Conservation (phyloP, 2,797 vertebrate species). For the Onychomys torridus region DNA sequence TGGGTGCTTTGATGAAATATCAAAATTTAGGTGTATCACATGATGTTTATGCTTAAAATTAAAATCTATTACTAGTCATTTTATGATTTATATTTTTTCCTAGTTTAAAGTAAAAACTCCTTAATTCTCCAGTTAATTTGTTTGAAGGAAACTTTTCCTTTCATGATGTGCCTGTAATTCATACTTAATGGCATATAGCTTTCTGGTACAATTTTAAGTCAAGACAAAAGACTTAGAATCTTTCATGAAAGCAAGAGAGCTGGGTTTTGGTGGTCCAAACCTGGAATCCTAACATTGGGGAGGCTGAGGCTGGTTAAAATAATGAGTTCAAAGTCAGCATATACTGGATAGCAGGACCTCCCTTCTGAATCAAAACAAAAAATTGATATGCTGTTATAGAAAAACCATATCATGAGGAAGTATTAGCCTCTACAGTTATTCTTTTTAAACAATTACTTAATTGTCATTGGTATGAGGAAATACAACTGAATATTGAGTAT, state of each 20-base stretch:
- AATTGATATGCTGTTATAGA: not conserved
- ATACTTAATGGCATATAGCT: slow-evolving; percentile 5
- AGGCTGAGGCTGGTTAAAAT: not conserved
- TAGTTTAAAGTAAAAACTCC: slow-evolving; percentile 50
- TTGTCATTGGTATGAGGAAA: slow-evolving; percentile 42
- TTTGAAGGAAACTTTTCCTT: slow-evolving; percentile 46
- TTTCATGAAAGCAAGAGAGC: slow-evolving; percentile 18
- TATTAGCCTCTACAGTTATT: slow-evolving; percentile 24
- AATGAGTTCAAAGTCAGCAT: not conserved
- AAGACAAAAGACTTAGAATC: not conserved
- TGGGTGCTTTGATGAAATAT: slow-evolving; percentile 53
- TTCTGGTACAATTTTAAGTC: slow-evolving; percentile 27
- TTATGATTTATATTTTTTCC: slow-evolving; percentile 54
- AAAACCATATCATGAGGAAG: slow-evolving; percentile 38
- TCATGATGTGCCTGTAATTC: slow-evolving; percentile 26
- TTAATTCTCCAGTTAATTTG: not conserved
- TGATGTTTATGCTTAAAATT: slow-evolving; percentile 40
- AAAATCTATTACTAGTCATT: slow-evolving; percentile 18
- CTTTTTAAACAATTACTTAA: slow-evolving; percentile 57
- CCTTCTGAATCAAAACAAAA: not conserved
- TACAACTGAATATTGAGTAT: not conserved
- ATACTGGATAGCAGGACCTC: not conserved
- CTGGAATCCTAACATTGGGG: not conserved
- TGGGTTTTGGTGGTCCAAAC: not conserved
- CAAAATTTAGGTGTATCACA: not conserved